phyloP scores from a whole-genome alignment of 2,113 vertebrate genomes.

The Condylura cristata region DNA sequence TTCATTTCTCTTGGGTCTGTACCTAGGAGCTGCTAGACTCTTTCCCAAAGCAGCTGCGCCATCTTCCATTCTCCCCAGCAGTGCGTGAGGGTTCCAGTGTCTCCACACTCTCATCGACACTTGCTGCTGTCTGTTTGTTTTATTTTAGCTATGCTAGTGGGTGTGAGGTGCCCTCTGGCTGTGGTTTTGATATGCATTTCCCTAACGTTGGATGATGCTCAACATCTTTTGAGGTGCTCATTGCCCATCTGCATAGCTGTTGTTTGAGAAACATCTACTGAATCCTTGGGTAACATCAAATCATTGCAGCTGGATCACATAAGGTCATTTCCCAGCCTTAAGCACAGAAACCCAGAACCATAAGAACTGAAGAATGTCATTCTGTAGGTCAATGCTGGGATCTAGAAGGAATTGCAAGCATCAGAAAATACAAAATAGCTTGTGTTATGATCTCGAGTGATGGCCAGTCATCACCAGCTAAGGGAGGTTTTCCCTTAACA shows the following conservation, averaged over 20 bases:
- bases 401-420: conserved; percentile 21
- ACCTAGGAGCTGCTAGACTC: background rate
- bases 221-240: background rate
- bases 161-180: background rate
- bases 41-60: background rate
- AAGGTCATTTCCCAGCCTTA: background rate
- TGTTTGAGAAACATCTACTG: background rate
- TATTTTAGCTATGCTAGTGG: background rate
- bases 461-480: background rate
- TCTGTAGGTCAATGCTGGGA: background rate
- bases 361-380: background rate
- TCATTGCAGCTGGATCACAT: conserved; percentile 15
- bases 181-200: background rate
- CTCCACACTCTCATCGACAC: background rate
- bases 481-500: background rate
- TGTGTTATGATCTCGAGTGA: background rate
- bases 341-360: background rate
- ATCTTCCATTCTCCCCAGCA: background rate
- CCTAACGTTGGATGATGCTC: background rate
- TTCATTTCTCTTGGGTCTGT: background rate
- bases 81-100: background rate
- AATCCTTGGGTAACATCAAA: conserved; percentile 5
- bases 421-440: background rate
- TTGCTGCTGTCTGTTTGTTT: background rate
- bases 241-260: background rate